These are phyloP conservation scores for Drosophila bifasciata DNA, from an alignment of 1,140 invertebrate species.

Conservation along the genomic window DNA sequence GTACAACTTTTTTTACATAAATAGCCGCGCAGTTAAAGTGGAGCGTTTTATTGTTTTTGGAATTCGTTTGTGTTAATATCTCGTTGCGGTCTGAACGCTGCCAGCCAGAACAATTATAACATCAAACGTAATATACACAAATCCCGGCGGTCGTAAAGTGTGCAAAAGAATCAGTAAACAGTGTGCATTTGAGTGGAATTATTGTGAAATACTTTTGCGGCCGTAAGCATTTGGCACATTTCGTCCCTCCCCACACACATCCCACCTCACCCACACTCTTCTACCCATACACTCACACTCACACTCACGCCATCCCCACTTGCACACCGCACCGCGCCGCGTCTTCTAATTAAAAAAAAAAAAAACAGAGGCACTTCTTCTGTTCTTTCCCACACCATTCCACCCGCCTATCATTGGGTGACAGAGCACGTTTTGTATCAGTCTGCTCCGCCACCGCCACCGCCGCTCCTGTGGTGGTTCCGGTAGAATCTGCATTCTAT, in stretches of 20 bases:
- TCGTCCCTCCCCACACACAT: conserved; percentile 12
- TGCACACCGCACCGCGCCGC: conserved; percentile 3
- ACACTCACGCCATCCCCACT: conserved; percentile 25
- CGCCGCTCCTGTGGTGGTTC: conserved; percentile 30
- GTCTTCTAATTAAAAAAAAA: conserved; percentile 36
- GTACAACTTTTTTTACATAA: conserved; percentile 34
- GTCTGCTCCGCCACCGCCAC: conserved; percentile 35
- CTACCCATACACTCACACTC: conserved; percentile 31
- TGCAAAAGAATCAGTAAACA: conserved; percentile 11
- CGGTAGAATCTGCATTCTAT: conserved; percentile 36
- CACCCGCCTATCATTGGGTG: too few species aligned
- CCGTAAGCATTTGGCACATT: conserved; percentile 29
- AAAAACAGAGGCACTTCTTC: conserved; percentile 10
- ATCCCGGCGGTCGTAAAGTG: background rate
- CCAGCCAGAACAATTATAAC: conserved; percentile 2
- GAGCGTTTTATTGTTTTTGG: conserved; percentile 55
- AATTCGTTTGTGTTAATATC: conserved; percentile 58
- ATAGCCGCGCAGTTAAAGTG: conserved; percentile 54
- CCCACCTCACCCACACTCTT: conserved; percentile 7
- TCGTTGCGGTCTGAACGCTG: conserved; percentile 34
- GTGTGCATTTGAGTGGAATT: conserved; percentile 18
- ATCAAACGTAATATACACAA: conserved; percentile 4
- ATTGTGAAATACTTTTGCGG: conserved; percentile 51
- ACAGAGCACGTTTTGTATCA: conserved; percentile 33
- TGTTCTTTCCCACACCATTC: conserved; percentile 12